These are phyloP conservation scores for Acleris emargana DNA, from an alignment of 2,888 invertebrate genomes.

Conservation along the genomic window DNA sequence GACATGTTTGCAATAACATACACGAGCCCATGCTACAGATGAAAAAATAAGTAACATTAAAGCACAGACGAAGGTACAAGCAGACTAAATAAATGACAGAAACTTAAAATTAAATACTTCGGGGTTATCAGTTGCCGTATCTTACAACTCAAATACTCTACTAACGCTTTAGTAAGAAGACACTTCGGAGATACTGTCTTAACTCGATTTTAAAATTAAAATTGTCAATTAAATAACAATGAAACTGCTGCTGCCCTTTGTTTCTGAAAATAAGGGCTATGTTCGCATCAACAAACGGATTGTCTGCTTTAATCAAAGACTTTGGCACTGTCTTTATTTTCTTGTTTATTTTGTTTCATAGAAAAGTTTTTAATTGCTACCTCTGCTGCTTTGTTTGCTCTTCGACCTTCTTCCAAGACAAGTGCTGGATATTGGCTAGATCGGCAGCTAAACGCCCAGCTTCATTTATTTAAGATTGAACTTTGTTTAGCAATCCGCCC, in stretches of 20 bases:
- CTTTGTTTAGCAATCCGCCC: slow-evolving; percentile 6
- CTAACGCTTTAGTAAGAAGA: slow-evolving; percentile 38
- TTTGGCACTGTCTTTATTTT: slow-evolving; percentile 61
- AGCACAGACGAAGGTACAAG: no score
- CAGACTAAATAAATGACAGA: no score
- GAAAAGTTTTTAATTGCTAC: slow-evolving; percentile 69
- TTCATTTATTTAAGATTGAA: slow-evolving; percentile 11
- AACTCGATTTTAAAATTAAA: no score
- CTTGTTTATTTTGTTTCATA: slow-evolving; percentile 59
- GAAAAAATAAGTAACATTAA: no score
- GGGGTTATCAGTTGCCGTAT: no score
- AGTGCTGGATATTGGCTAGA: slow-evolving; percentile 41
- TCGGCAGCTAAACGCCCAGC: slow-evolving; percentile 10
- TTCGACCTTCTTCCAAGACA: slow-evolving; percentile 40
- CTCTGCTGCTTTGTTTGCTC: slow-evolving; percentile 55
- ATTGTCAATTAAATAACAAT: slow-evolving; percentile 23
- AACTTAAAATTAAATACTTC: no score
- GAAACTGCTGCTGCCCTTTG: slow-evolving; percentile 44
- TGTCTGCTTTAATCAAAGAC: slow-evolving; percentile 65
- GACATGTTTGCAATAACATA: no score
- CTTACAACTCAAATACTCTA: not conserved
- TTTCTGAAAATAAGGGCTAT: slow-evolving; percentile 50
- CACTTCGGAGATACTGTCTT: slow-evolving; percentile 40
- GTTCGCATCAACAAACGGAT: slow-evolving; percentile 52
- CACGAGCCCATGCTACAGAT: no score